Base-by-base conservation (phyloP, 2,888 invertebrate species). In the Baronia brevicornis region DNA sequence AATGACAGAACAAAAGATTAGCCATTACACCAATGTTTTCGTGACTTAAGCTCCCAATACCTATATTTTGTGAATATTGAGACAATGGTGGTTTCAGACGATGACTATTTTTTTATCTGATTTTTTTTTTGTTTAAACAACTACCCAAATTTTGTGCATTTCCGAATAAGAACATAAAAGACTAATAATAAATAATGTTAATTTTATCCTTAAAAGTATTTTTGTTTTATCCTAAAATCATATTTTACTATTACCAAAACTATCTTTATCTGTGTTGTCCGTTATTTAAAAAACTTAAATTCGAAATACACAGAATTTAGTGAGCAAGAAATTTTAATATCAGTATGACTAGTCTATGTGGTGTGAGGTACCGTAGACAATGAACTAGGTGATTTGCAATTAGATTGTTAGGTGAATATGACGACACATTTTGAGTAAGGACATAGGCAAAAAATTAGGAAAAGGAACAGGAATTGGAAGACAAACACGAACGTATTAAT, bases 21-120 rank as follows among this genome's bases (percentile, higher is more conserved):
- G 71, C 80, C 82, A 69, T 69, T 60, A 68, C 77, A 80, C 82
- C 82, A 69, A 39, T 67, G 68, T 71, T 56, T 49, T 51, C 60
- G 74, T 79, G 74, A 72, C 74, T 66, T 49, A 78, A 75, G 77
- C 78, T 66, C 78, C 80, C 69, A 65, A 19, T 60, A 78, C 72
- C 78, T 72, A 67, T 54, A 51, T 53, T n/a, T 62, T 67, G 73
- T 72, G 74, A 70, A 66, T 68, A 63, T 72, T 60, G 61, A 68
- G 57, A 77, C 66, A 62, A 72, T 73, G 73, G 65, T 66, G 60
- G 70, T 68, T 78, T 79, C 77, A 68, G 71, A 75, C 58, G 60
- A 63, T 67, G 64, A 57, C 51, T 58, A 56, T 44, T 44, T 38
- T 38, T 36, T 23, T 36, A 36, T 49, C 51, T 53, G n/a, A n/a